These are phyloP conservation scores for Colaptes auratus DNA, from an alignment of 2,113 vertebrate genomes.

Conservation along the genomic window DNA sequence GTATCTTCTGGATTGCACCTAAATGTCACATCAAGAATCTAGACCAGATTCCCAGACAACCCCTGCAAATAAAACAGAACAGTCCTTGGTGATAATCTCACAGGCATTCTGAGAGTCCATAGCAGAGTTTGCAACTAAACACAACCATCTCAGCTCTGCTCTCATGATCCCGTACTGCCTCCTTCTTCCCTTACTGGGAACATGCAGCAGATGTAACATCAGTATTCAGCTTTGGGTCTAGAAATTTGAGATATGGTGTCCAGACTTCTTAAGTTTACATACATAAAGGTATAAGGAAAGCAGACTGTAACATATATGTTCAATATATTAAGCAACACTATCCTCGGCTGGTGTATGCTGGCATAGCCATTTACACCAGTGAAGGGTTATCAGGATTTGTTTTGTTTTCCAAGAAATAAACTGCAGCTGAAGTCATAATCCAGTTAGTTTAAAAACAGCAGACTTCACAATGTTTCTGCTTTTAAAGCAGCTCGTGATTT, in stretches of 20 bases:
- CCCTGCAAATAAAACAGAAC: accelerated
- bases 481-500: not conserved
- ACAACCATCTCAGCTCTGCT: not conserved
- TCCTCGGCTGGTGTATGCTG: constrained; percentile 38
- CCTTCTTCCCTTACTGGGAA: not conserved
- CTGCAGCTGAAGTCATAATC: not conserved
- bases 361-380: constrained; percentile 35
- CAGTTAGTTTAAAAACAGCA: not conserved
- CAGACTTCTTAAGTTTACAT: not conserved
- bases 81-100: not conserved
- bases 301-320: not conserved
- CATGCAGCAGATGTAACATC: accelerated
- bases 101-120: not conserved
- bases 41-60: not conserved
- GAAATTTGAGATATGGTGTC: not conserved
- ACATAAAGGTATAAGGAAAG: not conserved
- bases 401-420: not conserved
- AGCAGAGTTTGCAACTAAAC: not conserved
- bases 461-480: not conserved
- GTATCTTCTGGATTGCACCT: not conserved
- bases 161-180: not conserved
- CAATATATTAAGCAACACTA: constrained; percentile 47
- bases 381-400: not conserved
- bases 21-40: not conserved
- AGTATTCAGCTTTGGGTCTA: not conserved